Conservation (phyloP, 2,113 vertebrate genomes). For the Ardeotis arabs region DNA sequence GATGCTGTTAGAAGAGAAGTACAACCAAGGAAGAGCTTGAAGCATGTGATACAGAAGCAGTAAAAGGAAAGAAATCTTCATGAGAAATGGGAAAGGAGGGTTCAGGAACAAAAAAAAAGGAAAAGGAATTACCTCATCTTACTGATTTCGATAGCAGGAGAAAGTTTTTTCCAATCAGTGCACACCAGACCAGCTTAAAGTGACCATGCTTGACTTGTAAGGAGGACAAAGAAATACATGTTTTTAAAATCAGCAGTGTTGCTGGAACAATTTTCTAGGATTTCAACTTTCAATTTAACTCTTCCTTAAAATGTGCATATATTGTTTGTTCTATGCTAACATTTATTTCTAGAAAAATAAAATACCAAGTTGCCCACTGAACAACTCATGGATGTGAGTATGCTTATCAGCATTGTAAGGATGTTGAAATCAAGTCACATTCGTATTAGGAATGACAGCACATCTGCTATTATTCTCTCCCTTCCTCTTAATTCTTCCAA, state of each 20-base stretch:
- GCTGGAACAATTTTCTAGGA: not conserved
- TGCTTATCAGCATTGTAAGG: not conserved
- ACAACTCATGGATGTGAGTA: not conserved
- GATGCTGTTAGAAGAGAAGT: not conserved
- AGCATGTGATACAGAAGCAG: not conserved
- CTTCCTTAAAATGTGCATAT: not conserved
- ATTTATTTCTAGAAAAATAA: not conserved
- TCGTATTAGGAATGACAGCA: not conserved
- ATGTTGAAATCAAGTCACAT: not conserved
- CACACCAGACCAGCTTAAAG: conserved; percentile 90
- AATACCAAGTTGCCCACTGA: not conserved
- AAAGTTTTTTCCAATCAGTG: conserved; percentile 84
- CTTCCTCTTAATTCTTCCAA: not conserved
- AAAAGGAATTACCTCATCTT: conserved; percentile 82
- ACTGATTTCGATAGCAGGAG: conserved; percentile 87
- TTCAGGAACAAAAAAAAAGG: not conserved
- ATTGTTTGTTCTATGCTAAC: not conserved
- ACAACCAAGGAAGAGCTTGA: not conserved
- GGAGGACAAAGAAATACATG: not conserved
- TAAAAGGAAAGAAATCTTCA: not conserved
- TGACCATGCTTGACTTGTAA: conserved; percentile 89
- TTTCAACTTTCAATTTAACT: not conserved
- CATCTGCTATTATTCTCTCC: not conserved
- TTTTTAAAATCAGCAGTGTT: not conserved
- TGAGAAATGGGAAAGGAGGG: not conserved